These are phyloP conservation scores for Bilobella aurantiaca DNA, from an alignment of 1,140 invertebrate species.

Conservation along the genomic window DNA sequence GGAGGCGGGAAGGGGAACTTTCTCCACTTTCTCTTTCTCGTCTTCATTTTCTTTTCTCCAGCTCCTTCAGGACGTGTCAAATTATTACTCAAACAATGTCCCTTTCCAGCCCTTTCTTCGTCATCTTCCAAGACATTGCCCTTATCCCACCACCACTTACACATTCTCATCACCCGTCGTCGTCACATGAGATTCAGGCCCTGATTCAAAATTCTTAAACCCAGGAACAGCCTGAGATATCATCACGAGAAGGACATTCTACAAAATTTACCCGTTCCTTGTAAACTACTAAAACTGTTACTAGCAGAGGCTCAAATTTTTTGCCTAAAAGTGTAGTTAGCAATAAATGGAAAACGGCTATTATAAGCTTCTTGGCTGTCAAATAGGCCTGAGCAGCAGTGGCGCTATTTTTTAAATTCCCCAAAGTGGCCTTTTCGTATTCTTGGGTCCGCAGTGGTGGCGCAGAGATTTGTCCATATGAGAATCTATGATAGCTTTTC, in stretches of 20 bases:
- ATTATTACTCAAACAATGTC: background rate
- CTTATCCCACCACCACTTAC: background rate
- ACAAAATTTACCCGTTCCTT: no score
- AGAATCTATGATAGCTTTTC: no score
- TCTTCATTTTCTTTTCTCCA: background rate
- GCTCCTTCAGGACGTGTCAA: background rate
- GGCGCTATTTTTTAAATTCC: no score
- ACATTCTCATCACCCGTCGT: background rate
- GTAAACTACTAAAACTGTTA: no score
- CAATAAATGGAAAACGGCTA: no score
- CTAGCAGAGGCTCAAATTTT: no score
- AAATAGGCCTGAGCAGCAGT: no score
- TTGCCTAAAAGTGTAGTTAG: no score
- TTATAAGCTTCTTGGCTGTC: no score
- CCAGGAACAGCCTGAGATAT: background rate
- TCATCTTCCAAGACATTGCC: background rate
- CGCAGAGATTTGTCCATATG: no score
- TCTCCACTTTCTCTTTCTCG: background rate
- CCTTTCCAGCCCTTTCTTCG: background rate
- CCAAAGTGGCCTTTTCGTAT: no score
- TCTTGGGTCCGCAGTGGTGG: no score
- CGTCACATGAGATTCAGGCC: background rate
- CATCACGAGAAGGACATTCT: background rate
- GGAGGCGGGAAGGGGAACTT: background rate
- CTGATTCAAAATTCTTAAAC: background rate